Base-by-base conservation (phyloP, 1,140 invertebrate genomes). In the Lanistes nyassanus region DNA sequence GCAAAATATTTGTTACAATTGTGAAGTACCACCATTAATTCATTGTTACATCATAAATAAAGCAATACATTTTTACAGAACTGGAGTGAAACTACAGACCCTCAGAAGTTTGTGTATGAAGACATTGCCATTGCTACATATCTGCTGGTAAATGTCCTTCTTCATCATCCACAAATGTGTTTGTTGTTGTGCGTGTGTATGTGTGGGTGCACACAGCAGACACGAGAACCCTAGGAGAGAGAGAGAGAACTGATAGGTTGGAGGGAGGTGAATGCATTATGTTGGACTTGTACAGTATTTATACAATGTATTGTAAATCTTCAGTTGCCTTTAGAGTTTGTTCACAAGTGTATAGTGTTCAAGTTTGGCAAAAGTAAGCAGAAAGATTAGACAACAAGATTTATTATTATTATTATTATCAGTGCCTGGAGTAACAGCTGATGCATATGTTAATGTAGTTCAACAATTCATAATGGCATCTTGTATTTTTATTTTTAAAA, bases 71-170 rank as follows among this genome's bases (percentile, higher is more conserved):
- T 72, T 47, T 83, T 86, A 76, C 78, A 90, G 90, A 88, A 83
- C 39, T 98, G 97, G 97, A 92, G 93, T 29, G 96, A 98, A 90
- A 94, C 91, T 79, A 99, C 97, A 51, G 96, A 98, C 90, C 96
- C 97, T 21, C 85, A 92, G 55, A 99, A 99, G 90, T 98, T 95
- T 92, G 95, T 99, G 9, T 97, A 95, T 91, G 97, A 99, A 92
- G 98, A 99, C 88, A 91, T 99, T 75, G 96, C 95, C 9, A 99
- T 99, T 83, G 96, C 97, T 23, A 91, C 95, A 3, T 99, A 99
- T 88, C 90, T 99, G 26, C 89, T 98, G 39, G 90, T 96, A 51
- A 84, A 79, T 73, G 65, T 73, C 66, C 37, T 51, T 36, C 55
- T 23, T 65, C n/a, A 16, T n/a, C n/a, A n/a, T n/a, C n/a, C n/a